Conservation (phyloP, 2,113 vertebrate genomes). For the Tragelaphus imberbis region DNA sequence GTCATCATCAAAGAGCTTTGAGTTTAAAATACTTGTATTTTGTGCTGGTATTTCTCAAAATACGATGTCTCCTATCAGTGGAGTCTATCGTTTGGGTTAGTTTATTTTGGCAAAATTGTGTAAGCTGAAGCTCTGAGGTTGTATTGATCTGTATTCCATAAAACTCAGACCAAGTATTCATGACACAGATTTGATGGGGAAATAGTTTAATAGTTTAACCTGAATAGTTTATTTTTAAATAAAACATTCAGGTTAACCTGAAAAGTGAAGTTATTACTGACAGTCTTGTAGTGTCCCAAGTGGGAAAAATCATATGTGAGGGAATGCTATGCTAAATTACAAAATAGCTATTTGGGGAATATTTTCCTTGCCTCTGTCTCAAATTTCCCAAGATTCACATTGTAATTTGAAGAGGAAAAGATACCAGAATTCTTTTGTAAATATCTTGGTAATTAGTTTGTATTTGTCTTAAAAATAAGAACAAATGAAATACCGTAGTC, state of each 20-base stretch:
- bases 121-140: conserved; percentile 27
- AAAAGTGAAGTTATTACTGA: neutral
- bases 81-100: conserved; percentile 50
- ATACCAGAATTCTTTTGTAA: neutral
- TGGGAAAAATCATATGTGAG: neutral
- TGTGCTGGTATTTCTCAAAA: conserved; percentile 58
- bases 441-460: neutral
- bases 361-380: neutral
- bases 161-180: conserved; percentile 29
- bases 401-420: neutral
- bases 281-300: neutral
- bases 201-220: neutral
- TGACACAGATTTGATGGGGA: conserved; percentile 22
- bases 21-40: conserved; percentile 59
- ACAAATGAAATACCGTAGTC: neutral
- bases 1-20: conserved; percentile 53
- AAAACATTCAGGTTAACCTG: neutral
- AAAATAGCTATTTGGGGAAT: neutral
- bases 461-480: neutral
- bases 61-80: conserved; percentile 55
- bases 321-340: neutral
- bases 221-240: neutral
- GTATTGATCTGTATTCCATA: conserved; percentile 47
- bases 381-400: neutral
- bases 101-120: conserved; percentile 62